Evolutionary conservation across 2,797 vertebrate genomes (phyloP).

Genomic region (Pangasius mekongensis): DNA sequence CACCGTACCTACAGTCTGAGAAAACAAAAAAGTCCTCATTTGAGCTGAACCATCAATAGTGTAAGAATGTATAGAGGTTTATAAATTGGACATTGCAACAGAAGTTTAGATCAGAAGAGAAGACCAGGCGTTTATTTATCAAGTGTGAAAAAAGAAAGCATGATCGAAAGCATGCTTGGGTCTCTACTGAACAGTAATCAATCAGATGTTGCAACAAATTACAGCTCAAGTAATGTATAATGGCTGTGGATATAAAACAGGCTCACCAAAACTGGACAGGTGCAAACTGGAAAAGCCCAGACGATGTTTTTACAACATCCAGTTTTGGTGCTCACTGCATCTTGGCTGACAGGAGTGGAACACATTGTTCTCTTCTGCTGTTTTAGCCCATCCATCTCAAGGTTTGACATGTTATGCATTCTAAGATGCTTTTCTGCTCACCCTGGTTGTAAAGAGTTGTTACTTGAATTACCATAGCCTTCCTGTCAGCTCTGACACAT

Average conservation of each 20-base stretch:
- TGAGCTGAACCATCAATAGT: background rate
- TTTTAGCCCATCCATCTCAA: background rate
- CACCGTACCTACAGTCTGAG: constrained; percentile 18
- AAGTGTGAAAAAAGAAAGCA: no score
- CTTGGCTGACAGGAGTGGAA: background rate
- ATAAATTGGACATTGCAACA: background rate
- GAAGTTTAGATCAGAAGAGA: background rate
- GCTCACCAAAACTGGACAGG: background rate
- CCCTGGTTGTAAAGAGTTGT: background rate
- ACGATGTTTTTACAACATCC: background rate
- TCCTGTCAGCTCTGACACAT: background rate
- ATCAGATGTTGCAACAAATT: background rate
- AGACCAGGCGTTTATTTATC: background rate
- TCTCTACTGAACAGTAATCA: background rate
- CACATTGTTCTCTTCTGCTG: background rate
- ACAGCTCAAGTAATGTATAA: background rate
- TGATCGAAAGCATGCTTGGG: background rate
- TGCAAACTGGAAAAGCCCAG: background rate
- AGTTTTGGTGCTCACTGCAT: background rate
- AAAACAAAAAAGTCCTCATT: no score
- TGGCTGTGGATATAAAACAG: background rate
- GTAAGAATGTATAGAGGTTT: background rate
- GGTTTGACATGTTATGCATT: background rate
- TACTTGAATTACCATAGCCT: background rate
- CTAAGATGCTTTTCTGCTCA: background rate